Percentiles rank a stretch among this genome's conserved stretches.
phyloP scores from a whole-genome alignment of 2,888 invertebrate species.

The Sesamia inferens region DNA sequence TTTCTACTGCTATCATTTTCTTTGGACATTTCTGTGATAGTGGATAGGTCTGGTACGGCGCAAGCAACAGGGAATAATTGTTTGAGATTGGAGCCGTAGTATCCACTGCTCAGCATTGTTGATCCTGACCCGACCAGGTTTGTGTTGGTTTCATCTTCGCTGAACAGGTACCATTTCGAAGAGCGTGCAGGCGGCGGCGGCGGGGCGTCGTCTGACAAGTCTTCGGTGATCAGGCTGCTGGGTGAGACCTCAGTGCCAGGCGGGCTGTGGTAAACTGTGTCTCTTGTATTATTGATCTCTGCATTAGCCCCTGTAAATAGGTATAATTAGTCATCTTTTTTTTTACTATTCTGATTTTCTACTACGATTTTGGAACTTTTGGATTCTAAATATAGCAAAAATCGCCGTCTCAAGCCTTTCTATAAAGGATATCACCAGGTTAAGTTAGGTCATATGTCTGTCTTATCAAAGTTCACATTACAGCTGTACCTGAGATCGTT shows the following conservation, averaged over 20 bases:
- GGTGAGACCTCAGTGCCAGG: conserved; percentile 60
- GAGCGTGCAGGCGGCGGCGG: conserved; percentile 19
- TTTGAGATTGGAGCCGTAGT: conserved; percentile 75
- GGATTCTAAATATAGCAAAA: not conserved
- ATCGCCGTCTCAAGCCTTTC: no score
- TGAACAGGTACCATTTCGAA: conserved; percentile 80
- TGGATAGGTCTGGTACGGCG: conserved; percentile 83
- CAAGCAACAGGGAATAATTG: conserved; percentile 81
- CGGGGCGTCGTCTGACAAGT: conserved; percentile 75
- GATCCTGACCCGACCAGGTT: conserved; percentile 55
- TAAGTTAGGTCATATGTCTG: not conserved
- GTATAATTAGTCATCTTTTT: not conserved
- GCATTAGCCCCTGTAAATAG: conserved; percentile 51
- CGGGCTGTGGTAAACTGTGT: conserved; percentile 66
- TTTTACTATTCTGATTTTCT: not conserved
- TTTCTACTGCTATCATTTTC: conserved; percentile 75
- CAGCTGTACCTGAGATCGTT: no score
- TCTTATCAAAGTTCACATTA: not conserved
- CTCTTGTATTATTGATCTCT: conserved; percentile 53
- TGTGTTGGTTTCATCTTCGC: conserved; percentile 80
- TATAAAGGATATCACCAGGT: not conserved
- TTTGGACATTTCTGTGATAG: conserved; percentile 82
- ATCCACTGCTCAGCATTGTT: conserved; percentile 45
- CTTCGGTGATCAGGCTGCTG: conserved; percentile 82
- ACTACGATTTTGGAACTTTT: not conserved